Percentiles rank a stretch among this genome's conserved stretches.
Evolutionary conservation across 2,113 vertebrate species (phyloP).

Genomic region (Eulacestoma nigropectus): DNA sequence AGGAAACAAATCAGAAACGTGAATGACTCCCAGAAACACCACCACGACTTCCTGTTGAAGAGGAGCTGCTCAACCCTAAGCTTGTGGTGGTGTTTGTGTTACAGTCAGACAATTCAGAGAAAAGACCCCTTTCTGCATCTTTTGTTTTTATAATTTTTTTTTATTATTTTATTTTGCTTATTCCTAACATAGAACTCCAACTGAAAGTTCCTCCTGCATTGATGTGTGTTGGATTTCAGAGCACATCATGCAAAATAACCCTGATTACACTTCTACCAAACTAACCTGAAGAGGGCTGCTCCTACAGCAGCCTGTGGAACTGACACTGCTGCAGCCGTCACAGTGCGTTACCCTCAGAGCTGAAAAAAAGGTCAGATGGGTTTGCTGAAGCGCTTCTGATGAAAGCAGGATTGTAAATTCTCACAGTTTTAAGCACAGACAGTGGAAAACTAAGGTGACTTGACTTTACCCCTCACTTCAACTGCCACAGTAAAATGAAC

Average conservation of each 20-base stretch:
- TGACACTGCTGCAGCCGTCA: fast-evolving
- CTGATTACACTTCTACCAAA: background rate
- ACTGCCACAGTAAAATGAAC: background rate
- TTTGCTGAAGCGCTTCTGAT: background rate
- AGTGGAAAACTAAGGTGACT: background rate
- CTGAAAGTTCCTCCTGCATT: background rate
- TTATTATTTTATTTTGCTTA: no score
- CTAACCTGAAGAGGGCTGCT: background rate
- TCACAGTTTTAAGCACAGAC: background rate
- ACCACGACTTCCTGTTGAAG: background rate
- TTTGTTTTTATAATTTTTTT: no score
- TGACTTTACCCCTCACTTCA: background rate
- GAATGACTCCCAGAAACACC: background rate
- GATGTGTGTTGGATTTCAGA: background rate
- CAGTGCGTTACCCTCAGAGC: background rate
- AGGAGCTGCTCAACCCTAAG: background rate
- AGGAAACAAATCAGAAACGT: background rate
- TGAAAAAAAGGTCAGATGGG: background rate
- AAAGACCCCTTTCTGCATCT: background rate
- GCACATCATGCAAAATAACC: background rate
- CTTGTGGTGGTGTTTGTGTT: no score
- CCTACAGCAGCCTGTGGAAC: background rate
- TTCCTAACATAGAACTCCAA: background rate
- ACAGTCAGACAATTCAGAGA: background rate
- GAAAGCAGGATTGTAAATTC: background rate